Evolutionary conservation across 2,888 invertebrate genomes (phyloP).

Genomic region (Ariolimax columbianus): DNA sequence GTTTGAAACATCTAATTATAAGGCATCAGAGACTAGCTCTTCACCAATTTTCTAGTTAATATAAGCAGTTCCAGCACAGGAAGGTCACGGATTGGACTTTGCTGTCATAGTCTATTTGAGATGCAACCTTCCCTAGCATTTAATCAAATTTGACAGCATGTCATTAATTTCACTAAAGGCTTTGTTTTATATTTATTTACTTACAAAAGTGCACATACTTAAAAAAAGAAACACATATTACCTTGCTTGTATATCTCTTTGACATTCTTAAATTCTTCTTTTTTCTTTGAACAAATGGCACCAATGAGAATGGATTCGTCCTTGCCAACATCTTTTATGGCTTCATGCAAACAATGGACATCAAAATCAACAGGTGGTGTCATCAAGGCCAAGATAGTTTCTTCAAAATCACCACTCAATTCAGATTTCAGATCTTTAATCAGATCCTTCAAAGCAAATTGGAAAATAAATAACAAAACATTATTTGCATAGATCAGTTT

Average conservation of each 20-base stretch:
- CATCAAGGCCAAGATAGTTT: constrained; percentile 70
- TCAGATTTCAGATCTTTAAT: constrained; percentile 68
- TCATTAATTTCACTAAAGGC: too few species aligned
- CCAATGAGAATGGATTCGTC: constrained; percentile 68
- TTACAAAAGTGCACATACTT: neutral
- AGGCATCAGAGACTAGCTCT: too few species aligned
- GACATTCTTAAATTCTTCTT: constrained; percentile 17
- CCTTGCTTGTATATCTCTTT: constrained; percentile 41
- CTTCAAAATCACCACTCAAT: constrained; percentile 72
- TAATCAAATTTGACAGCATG: too few species aligned
- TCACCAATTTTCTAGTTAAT: too few species aligned
- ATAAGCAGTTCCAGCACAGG: too few species aligned
- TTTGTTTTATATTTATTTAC: too few species aligned
- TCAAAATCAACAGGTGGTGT: constrained; percentile 70
- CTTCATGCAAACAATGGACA: constrained; percentile 69
- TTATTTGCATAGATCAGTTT: neutral
- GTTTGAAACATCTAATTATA: too few species aligned
- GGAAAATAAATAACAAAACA: neutral
- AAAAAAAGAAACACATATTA: neutral
- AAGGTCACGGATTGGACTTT: too few species aligned
- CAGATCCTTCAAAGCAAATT: constrained; percentile 63
- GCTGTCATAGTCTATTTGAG: too few species aligned
- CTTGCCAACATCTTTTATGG: constrained; percentile 68
- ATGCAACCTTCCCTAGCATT: too few species aligned
- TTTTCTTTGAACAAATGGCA: constrained; percentile 47